Evolutionary conservation across 1,140 invertebrate species (phyloP).

Genomic region (Drosophila sproati): DNA sequence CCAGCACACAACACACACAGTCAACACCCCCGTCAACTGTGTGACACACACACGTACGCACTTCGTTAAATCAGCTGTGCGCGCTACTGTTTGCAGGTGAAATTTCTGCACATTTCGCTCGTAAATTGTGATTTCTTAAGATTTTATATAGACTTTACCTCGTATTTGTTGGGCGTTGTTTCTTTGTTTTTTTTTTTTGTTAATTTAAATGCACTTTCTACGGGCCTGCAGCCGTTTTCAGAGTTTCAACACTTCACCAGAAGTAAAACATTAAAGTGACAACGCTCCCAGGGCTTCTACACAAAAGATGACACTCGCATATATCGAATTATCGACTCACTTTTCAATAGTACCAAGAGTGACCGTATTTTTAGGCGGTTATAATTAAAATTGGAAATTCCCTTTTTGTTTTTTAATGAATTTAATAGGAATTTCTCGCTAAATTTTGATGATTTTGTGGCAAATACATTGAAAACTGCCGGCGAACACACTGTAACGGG

Average conservation of each 20-base stretch:
- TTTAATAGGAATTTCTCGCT: conserved; percentile 52
- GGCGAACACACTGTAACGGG: conserved; percentile 62
- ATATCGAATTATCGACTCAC: conserved; percentile 13
- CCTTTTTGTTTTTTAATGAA: background rate
- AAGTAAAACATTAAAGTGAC: conserved; percentile 54
- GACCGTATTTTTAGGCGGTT: background rate
- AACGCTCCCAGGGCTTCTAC: conserved; percentile 23
- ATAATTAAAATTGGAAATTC: background rate
- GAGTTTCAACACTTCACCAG: conserved; percentile 38
- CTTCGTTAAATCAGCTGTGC: conserved; percentile 71
- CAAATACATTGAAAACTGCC: conserved; percentile 64
- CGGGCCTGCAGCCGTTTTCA: conserved; percentile 51
- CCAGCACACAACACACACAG: conserved; percentile 3
- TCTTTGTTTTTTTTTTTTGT: conserved; percentile 11
- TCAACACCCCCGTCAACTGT: background rate
- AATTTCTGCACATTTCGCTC: conserved; percentile 75
- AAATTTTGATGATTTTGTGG: conserved; percentile 75
- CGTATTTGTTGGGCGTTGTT: conserved; percentile 21
- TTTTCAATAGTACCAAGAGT: background rate
- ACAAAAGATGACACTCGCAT: conserved; percentile 14
- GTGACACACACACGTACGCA: conserved; percentile 5
- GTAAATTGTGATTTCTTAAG: background rate
- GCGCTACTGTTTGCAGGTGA: conserved; percentile 63
- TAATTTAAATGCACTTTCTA: conserved; percentile 77
- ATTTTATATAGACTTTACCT: conserved; percentile 51